phyloP scores from a whole-genome alignment of 92 coral and sea anemone species.

The Virgularia gustaviana region DNA sequence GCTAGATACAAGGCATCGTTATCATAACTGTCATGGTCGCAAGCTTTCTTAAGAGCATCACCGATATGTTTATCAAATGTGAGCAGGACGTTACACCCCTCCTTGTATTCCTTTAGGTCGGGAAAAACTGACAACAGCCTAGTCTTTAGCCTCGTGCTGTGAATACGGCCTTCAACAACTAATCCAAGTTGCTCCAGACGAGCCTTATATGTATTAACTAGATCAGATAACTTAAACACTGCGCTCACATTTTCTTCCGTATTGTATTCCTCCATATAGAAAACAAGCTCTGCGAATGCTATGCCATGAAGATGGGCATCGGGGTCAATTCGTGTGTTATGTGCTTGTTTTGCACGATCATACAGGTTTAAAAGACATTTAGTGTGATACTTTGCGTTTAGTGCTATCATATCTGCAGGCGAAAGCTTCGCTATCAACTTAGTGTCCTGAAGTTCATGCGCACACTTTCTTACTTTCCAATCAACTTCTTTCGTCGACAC shows the following conservation, averaged over 20 bases:
- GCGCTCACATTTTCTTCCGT: slow-evolving; percentile 27
- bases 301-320: slow-evolving; percentile 21
- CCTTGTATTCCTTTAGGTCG: not conserved
- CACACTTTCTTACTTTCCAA: not conserved
- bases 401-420: slow-evolving; percentile 55
- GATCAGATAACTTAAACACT: slow-evolving; percentile 44
- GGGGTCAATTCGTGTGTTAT: slow-evolving; percentile 15
- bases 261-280: slow-evolving; percentile 42
- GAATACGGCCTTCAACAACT: slow-evolving; percentile 5
- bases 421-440: slow-evolving; percentile 46
- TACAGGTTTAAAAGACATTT: slow-evolving; percentile 53
- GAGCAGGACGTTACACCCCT: not conserved
- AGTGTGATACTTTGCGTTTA: slow-evolving; percentile 56
- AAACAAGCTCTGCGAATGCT: slow-evolving; percentile 61
- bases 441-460: not conserved
- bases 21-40: slow-evolving; percentile 13
- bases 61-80: not conserved
- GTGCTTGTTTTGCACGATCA: slow-evolving; percentile 42
- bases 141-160: slow-evolving; percentile 19
- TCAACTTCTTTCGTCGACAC: not conserved
- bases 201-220: slow-evolving; percentile 34
- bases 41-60: slow-evolving; percentile 1
- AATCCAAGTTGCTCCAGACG: slow-evolving; percentile 22
- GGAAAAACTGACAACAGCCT: slow-evolving; percentile 9
- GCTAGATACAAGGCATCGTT: slow-evolving; percentile 2